These are phyloP conservation scores for Thymallus thymallus DNA, from an alignment of 2,113 vertebrate species.

Conservation along the genomic window DNA sequence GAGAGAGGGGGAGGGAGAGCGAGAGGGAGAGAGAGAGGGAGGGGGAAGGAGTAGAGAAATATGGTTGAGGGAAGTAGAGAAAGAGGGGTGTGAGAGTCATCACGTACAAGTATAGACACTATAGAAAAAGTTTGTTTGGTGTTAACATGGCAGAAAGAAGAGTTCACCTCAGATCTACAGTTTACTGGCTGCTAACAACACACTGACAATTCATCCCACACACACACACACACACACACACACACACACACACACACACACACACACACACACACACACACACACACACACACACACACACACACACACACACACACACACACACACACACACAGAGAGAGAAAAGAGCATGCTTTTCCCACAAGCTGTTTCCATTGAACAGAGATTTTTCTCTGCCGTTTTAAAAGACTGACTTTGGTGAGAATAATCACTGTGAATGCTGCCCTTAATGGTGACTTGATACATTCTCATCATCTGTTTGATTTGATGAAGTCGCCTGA, in stretches of 20 bases:
- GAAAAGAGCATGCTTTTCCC: slow-evolving; percentile 21
- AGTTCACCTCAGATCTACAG: too few relatives aligned
- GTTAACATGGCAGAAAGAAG: too few relatives aligned
- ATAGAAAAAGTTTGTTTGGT: too few relatives aligned
- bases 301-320: too few relatives aligned
- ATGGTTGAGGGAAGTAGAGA: background rate
- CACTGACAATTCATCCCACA: too few relatives aligned
- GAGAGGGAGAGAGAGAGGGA: background rate
- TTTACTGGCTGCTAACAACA: too few relatives aligned
- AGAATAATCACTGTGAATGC: slow-evolving; percentile 14
- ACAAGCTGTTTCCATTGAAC: slow-evolving; percentile 18
- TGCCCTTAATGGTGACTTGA: background rate
- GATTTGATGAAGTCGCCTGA: background rate
- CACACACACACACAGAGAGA: too few relatives aligned
- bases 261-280: too few relatives aligned
- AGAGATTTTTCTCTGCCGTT: background rate
- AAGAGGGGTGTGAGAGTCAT: slow-evolving; percentile 18
- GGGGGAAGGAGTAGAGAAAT: background rate
- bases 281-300: slow-evolving; percentile 11
- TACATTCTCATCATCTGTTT: background rate
- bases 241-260: too few relatives aligned
- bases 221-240: too few relatives aligned
- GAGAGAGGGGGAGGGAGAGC: background rate
- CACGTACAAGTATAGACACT: slow-evolving; percentile 8
- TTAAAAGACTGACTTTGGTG: background rate